A percentile compares a stretch with the other conserved stretches of the same genome.
These are phyloP conservation scores for Zenarchopterus dispar DNA, from an alignment of 2,797 vertebrate species.

Conservation along the genomic window DNA sequence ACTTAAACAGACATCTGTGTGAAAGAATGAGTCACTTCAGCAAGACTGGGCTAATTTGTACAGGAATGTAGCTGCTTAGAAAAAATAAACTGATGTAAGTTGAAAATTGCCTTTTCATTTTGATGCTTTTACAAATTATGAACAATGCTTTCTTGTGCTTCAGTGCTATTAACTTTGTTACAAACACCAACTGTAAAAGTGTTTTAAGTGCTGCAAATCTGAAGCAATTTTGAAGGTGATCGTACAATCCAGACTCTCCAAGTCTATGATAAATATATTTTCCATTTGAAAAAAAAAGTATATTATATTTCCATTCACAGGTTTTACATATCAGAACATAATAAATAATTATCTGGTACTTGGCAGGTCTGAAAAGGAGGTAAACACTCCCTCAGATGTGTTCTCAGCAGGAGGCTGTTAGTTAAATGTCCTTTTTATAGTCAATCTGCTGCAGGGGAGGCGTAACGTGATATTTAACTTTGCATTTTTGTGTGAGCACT, in stretches of 20 bases:
- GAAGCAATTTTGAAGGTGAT: no score
- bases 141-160: no score
- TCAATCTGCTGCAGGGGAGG: background rate
- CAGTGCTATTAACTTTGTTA: background rate
- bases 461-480: slow-evolving; percentile 11
- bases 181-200: no score
- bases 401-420: background rate
- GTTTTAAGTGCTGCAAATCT: no score
- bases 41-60: background rate
- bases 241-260: no score
- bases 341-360: no score
- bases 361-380: no score
- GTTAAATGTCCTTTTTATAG: slow-evolving; percentile 1
- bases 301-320: no score
- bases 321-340: no score
- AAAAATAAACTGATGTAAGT: background rate
- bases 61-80: background rate
- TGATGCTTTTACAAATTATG: no score
- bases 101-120: background rate
- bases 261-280: no score
- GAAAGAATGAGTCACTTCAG: background rate
- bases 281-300: no score
- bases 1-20: background rate
- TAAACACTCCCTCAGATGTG: background rate
- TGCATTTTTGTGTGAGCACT: background rate